Evolutionary conservation across 53 echinoderm and acorn worm genomes (phyloP).

Genomic region (Mesocentrotus franciscanus): DNA sequence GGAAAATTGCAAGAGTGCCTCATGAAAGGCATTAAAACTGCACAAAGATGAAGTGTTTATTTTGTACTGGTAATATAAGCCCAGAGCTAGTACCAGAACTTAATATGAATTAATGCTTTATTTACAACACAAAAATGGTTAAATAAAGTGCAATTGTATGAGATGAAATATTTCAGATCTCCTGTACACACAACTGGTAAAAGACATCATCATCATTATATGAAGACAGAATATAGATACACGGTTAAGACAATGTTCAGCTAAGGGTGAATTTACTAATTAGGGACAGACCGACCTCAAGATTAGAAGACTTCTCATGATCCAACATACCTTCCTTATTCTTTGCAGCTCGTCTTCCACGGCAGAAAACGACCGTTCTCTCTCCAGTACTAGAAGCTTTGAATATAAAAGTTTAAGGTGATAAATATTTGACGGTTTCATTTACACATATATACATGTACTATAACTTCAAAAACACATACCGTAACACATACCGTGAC

Average conservation of each 20-base stretch:
- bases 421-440: background rate
- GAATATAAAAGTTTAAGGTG: background rate
- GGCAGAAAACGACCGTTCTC: slow-evolving; percentile 82
- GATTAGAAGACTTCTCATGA: background rate
- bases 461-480: background rate
- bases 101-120: too few relatives aligned
- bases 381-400: slow-evolving; percentile 80
- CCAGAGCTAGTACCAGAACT: too few relatives aligned
- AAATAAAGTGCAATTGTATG: background rate
- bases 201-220: background rate
- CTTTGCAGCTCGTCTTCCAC: slow-evolving; percentile 88
- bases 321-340: slow-evolving; percentile 80
- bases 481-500: too few relatives aligned
- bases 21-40: background rate
- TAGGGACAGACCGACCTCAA: background rate
- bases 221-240: background rate
- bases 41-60: too few relatives aligned
- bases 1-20: background rate
- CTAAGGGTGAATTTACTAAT: background rate
- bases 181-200: background rate
- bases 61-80: too few relatives aligned
- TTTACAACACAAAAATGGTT: background rate
- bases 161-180: background rate
- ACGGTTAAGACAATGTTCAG: background rate
- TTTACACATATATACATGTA: background rate